Conservation (phyloP, 2,888 invertebrate genomes). For the Drosophila algonquin region DNA sequence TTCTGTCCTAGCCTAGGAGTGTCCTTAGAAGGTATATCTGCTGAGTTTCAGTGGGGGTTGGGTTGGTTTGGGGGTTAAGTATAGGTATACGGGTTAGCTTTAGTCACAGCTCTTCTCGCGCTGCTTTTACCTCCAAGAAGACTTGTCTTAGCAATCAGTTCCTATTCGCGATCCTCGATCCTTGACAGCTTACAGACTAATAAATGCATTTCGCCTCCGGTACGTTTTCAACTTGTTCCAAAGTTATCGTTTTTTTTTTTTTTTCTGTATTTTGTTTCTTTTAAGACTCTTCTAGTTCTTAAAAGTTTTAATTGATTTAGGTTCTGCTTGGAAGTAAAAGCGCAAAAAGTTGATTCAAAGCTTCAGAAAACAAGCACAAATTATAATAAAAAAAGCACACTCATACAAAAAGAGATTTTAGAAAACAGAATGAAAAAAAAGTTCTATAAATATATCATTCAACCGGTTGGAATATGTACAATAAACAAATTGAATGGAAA, state of each 20-base stretch:
- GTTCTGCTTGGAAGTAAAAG: conserved; percentile 64
- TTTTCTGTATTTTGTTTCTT: background rate
- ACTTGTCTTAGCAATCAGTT: conserved; percentile 36
- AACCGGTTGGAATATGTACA: conserved; percentile 42
- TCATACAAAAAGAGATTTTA: conserved; percentile 18
- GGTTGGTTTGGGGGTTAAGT: conserved; percentile 3
- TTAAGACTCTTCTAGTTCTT: conserved; percentile 1
- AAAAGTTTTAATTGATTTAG: conserved; percentile 34
- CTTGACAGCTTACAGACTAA: conserved; percentile 70
- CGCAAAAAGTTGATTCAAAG: conserved; percentile 51
- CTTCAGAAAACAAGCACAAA: conserved; percentile 23
- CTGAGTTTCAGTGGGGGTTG: conserved; percentile 5
- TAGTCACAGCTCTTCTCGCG: conserved; percentile 68
- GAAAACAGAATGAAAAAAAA: conserved; percentile 9
- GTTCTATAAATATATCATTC: conserved; percentile 51
- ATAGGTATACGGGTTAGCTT: conserved; percentile 26
- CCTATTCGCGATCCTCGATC: conserved; percentile 32
- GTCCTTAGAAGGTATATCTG: background rate
- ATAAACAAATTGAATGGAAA: conserved; percentile 7
- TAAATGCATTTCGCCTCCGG: conserved; percentile 83
- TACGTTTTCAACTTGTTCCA: conserved; percentile 66
- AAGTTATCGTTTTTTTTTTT: conserved; percentile 11
- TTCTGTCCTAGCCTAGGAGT: conserved; percentile 24
- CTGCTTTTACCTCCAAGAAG: conserved; percentile 71
- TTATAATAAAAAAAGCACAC: conserved; percentile 12